These are phyloP conservation scores for Otus sunia DNA, from an alignment of 2,113 vertebrate species.

Conservation along the genomic window DNA sequence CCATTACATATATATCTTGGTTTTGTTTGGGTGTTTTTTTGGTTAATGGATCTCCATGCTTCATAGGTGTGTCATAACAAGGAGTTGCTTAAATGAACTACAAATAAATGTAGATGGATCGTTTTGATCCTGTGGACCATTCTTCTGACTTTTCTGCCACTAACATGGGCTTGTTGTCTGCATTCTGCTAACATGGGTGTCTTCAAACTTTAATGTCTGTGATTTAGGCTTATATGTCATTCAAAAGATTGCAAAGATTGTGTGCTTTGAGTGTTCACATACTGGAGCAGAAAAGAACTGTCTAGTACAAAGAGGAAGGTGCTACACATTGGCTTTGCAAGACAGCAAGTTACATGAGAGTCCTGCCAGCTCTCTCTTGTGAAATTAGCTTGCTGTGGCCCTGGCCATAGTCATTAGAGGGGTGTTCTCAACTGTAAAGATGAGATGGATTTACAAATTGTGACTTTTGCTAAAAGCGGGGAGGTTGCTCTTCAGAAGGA, in stretches of 20 bases:
- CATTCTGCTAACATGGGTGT: background rate
- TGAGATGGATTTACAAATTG: background rate
- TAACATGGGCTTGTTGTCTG: background rate
- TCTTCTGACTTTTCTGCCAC: background rate
- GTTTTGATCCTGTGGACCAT: background rate
- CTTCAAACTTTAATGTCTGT: background rate
- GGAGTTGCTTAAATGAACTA: background rate
- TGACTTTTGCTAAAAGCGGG: background rate
- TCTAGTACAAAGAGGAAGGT: background rate
- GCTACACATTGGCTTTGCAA: background rate
- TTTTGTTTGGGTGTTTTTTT: background rate
- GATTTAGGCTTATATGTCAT: background rate
- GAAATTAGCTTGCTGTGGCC: background rate
- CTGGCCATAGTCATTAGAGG: background rate
- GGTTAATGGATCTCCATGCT: background rate
- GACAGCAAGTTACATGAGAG: background rate
- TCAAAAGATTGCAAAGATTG: background rate
- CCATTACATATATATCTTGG: background rate
- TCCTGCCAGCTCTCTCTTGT: background rate
- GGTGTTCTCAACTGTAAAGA: background rate
- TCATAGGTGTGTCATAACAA: background rate
- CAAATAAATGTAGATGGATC: background rate
- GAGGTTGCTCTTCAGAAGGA: background rate
- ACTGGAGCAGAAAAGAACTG: background rate
- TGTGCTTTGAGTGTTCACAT: background rate